Base-by-base conservation (phyloP, 2,113 vertebrate species). In the Limanda limanda region DNA sequence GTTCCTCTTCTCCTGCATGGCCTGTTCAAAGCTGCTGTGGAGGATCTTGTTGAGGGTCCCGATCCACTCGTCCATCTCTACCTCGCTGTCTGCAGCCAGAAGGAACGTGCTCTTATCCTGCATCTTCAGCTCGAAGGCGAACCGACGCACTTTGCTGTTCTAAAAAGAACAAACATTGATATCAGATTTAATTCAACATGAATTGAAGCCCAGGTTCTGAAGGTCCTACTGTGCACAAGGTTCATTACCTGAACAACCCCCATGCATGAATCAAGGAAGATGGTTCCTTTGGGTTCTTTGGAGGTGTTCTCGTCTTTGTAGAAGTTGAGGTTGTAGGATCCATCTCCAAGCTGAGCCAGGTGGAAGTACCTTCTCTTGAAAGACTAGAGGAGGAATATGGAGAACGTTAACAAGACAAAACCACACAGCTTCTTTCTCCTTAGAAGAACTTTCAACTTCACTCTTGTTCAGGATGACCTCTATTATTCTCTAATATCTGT, bases 331-430 rank as follows among this genome's bases (percentile, higher is more conserved):
- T 98, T 99, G 93, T 98, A 99, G 42, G 98, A 99, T 68, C 98
- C 97, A 82, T 99, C 98, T 8, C 97, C 97, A 76, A 99, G 96
- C 84, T 99, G 98, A 76, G 96, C 96, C 85, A 99, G 92, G 86
- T 98, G 97, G 92, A 99, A 99, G 93, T 98, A 99, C 52, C 98
- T 96, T 88, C 98, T 96, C 92, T 99, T 99, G 93, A 99, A 99
- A 61, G 98, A 99, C 98, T 99, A 79, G 21, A 73, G 52, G 65
- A 62, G 57, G 24, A 55, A 82, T 8, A 72, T 3, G 68, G n/a
- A 82, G 21, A 71, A 40, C 1, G 59, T 74, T 52, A 55, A 55
- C n/a, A 23, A 23, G 71, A 68, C 64, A 52, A 66, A 63, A 21
- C 8, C 18, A 48, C 3, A 45, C 1, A 0, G 45, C 45, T 48